Evolutionary conservation across 2,888 invertebrate genomes (phyloP), one percentile per base, ranked within the genome.

Genomic region (Tribolium freemani): DNA sequence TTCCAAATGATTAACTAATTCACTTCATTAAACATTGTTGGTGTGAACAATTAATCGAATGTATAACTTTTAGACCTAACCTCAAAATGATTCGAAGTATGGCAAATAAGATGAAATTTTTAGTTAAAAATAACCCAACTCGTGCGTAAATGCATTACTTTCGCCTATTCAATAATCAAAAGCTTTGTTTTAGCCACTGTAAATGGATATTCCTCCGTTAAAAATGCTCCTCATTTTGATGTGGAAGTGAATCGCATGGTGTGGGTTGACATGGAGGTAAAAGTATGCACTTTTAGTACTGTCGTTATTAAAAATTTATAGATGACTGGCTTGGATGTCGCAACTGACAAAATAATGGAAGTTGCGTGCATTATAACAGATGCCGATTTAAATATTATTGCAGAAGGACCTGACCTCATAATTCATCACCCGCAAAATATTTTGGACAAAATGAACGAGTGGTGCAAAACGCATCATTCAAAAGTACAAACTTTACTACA

Each of bases 341-440:
- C 92, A 0, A 91, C 87, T 61, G 93, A 96, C 82, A 90, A 92
- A 75, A 94, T 99, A 64, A 85, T 99, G 81, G 98, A 99, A 89
- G 90, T 97, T 67, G 95, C 96, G 0, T 95, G 96, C 83, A 83
- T 98, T 30, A 89, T 99, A 66, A 98, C 98, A 0, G 96, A 98
- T 83, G 88, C 89, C 8, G 83, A 96, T 63, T 87, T 97, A 10
- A 92, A 95, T 78, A 84, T 95, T 5, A 86, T 96, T 44, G 94
- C 93, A 2, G 91, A 91, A 83, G 93, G 93, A 4, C 94, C 95
- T 0, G 88, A 92, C 79, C 84, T 96, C 51, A 88, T 96, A 1
- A 92, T 99, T 76, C 89, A 96, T 80, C 95, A 96, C 78, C 88
- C 94, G 0, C 90, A 93, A 74, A 85, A 89, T 26, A 86, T 94